phyloP scores from a whole-genome alignment of 2,888 invertebrate genomes.

The Limnephilus auricula region DNA sequence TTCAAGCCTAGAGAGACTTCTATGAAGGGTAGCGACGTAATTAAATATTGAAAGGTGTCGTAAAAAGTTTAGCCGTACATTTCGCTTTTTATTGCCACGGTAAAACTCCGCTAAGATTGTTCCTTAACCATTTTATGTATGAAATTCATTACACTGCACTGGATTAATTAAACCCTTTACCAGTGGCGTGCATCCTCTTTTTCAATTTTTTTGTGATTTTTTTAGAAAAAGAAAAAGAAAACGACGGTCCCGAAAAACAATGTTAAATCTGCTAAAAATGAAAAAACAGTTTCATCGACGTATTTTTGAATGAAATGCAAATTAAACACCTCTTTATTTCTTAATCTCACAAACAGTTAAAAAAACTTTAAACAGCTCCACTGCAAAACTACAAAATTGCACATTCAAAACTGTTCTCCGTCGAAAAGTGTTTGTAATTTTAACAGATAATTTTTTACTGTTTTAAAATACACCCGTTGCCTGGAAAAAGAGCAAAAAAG shows the following conservation, averaged over 20 bases:
- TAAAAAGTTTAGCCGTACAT: conserved; percentile 49
- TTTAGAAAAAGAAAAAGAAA: background rate
- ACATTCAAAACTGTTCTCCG: too few relatives aligned
- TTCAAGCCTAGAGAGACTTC: conserved; percentile 14
- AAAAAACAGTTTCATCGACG: too few relatives aligned
- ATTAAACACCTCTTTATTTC: too few relatives aligned
- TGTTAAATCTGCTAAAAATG: too few relatives aligned
- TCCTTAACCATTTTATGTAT: conserved; percentile 22
- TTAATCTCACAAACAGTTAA: too few relatives aligned
- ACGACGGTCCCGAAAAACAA: too few relatives aligned
- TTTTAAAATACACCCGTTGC: background rate
- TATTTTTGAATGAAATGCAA: too few relatives aligned
- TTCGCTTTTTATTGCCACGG: conserved; percentile 40
- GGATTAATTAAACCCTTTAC: conserved; percentile 43
- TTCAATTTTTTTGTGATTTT: background rate
- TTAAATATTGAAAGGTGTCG: conserved; percentile 50
- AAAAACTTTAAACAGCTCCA: too few relatives aligned
- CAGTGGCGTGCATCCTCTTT: background rate
- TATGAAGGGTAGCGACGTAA: conserved; percentile 9
- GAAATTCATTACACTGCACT: conserved; percentile 48
- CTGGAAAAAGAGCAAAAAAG: background rate
- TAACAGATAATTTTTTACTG: background rate
- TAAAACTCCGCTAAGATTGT: conserved; percentile 42
- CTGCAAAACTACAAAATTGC: too few relatives aligned
- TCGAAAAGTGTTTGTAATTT: background rate